These are phyloP conservation scores for Sandelia bainsii DNA, from an alignment of 2,797 vertebrate species.

Conservation along the genomic window DNA sequence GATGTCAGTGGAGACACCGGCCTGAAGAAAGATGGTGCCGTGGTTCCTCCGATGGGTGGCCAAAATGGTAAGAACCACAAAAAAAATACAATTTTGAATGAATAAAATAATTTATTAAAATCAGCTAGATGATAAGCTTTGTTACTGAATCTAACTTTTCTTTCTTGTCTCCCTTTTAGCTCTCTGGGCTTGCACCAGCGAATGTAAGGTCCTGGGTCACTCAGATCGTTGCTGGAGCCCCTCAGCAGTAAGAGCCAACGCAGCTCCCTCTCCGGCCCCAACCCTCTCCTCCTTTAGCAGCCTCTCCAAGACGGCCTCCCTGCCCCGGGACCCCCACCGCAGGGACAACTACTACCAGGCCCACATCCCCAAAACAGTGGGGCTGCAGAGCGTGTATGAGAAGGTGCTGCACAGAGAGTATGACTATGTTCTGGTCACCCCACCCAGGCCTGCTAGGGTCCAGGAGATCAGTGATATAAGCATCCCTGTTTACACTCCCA, in stretches of 20 bases:
- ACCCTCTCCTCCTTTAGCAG: conserved; percentile 88
- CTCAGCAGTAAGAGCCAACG: conserved; percentile 86
- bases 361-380: conserved; percentile 94
- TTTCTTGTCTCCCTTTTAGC: conserved; percentile 72
- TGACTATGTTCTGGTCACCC: conserved; percentile 90
- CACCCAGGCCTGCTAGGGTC: conserved; percentile 86
- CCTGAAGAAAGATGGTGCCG: conserved; percentile 89
- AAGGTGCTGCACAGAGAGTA: conserved; percentile 94
- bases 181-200: conserved; percentile 96
- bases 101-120: background rate
- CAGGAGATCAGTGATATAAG: conserved; percentile 91
- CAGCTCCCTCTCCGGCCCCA: conserved; percentile 77
- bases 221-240: conserved; percentile 98
- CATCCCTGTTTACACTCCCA: conserved; percentile 89
- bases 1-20: conserved; percentile 93
- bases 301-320: conserved; percentile 90
- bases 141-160: background rate
- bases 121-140: background rate
- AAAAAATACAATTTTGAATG: background rate
- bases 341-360: conserved; percentile 95
- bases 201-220: conserved; percentile 98
- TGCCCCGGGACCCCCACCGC: conserved; percentile 91
- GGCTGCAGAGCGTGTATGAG: conserved; percentile 96
- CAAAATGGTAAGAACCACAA: conserved; percentile 87
- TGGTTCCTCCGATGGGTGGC: conserved; percentile 76